Percentiles rank a stretch among this genome's conserved stretches.
phyloP scores from a whole-genome alignment of 2,797 vertebrate species.

The Labroides dimidiatus region DNA sequence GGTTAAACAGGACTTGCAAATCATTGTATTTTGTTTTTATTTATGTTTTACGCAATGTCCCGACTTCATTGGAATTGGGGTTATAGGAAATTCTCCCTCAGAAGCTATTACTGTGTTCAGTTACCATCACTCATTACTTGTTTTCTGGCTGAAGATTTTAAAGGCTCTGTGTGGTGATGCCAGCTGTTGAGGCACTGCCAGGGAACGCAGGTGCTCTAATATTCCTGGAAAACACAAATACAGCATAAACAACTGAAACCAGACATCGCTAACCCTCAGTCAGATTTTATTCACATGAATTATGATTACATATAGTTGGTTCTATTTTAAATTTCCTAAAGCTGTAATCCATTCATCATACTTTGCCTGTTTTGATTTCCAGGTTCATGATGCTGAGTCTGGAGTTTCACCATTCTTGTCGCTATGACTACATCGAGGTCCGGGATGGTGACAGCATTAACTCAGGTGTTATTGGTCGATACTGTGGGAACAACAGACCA shows the following conservation, averaged over 20 bases:
- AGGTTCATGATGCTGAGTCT: slow-evolving; percentile 98
- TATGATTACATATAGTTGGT: too few species aligned
- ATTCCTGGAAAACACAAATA: slow-evolving; percentile 30
- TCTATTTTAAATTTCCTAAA: background rate
- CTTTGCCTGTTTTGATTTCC: background rate
- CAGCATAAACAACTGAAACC: background rate
- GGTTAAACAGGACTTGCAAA: too few species aligned
- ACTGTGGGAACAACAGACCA: slow-evolving; percentile 93
- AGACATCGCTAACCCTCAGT: background rate
- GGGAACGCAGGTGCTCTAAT: slow-evolving; percentile 35
- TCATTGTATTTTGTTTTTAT: too few species aligned
- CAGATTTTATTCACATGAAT: too few species aligned
- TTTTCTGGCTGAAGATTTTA: slow-evolving; percentile 38
- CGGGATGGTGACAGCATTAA: slow-evolving; percentile 92
- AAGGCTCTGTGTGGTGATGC: slow-evolving; percentile 3
- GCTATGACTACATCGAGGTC: slow-evolving; percentile 95
- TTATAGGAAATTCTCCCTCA: slow-evolving; percentile 18
- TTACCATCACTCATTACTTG: slow-evolving; percentile 39
- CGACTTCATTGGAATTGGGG: too few species aligned
- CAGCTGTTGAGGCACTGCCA: slow-evolving; percentile 43
- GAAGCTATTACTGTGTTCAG: slow-evolving; percentile 30
- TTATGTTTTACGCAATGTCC: too few species aligned
- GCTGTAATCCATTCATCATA: too few species aligned
- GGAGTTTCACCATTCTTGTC: slow-evolving; percentile 89
- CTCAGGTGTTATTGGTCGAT: slow-evolving; percentile 90